Evolutionary conservation across 2,113 vertebrate species (phyloP).

Genomic region (Ochotona curzoniae): DNA sequence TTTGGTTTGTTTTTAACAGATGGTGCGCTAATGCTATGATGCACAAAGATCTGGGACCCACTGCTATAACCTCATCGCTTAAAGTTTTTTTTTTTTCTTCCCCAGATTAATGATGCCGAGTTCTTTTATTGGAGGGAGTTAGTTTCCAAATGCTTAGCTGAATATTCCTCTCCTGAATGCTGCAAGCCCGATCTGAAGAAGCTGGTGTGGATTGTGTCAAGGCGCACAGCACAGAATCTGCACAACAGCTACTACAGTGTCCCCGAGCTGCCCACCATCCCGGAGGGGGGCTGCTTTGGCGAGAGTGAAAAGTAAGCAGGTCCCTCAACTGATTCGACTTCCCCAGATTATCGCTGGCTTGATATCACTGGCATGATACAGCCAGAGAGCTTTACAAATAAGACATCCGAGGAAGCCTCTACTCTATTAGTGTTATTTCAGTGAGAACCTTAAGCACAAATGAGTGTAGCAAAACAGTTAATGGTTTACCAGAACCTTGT

Average conservation of each 20-base stretch:
- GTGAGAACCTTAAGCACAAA: neutral
- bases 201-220: slow-evolving; percentile 96
- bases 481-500: neutral
- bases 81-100: slow-evolving; percentile 27
- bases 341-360: neutral
- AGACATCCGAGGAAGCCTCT: neutral
- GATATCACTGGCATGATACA: neutral
- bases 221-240: slow-evolving; percentile 95
- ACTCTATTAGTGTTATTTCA: neutral
- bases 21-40: neutral
- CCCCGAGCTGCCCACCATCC: slow-evolving; percentile 96
- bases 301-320: slow-evolving; percentile 91
- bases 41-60: neutral
- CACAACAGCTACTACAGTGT: slow-evolving; percentile 94
- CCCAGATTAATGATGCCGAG: slow-evolving; percentile 92
- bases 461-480: slow-evolving; percentile 16
- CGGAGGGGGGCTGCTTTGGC: slow-evolving; percentile 91
- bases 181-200: slow-evolving; percentile 96
- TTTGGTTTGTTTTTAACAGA: neutral
- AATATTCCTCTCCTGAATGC: slow-evolving; percentile 97
- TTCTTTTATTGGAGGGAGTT: slow-evolving; percentile 93
- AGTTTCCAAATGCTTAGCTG: slow-evolving; percentile 94
- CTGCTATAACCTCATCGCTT: neutral
- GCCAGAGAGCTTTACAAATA: neutral
- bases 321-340: neutral